Percentiles rank a stretch among this genome's conserved stretches.
Conservation (phyloP, 2,797 vertebrate genomes). For the Trachops cirrhosus region DNA sequence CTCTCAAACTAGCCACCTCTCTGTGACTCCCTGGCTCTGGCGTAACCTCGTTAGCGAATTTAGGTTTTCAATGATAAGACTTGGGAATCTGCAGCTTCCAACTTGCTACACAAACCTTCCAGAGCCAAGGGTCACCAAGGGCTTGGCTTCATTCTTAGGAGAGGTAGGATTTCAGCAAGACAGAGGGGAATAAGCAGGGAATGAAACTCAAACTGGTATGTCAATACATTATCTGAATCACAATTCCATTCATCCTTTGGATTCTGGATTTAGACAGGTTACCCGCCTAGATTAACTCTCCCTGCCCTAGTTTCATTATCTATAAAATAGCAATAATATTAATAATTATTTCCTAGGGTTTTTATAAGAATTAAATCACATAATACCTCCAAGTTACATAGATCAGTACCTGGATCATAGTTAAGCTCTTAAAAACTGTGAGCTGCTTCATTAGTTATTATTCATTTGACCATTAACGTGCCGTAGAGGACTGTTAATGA, state of each 20-base stretch:
- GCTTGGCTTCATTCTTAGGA: background rate
- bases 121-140: background rate
- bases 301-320: conserved; percentile 31
- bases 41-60: background rate
- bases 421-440: conserved; percentile 51
- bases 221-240: background rate
- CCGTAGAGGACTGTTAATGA: background rate
- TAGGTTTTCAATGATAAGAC: background rate
- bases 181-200: background rate
- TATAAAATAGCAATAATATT: conserved; percentile 25
- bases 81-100: background rate
- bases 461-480: conserved; percentile 21
- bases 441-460: conserved; percentile 61
- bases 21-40: background rate
- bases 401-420: conserved; percentile 44
- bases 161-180: background rate
- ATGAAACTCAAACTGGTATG: background rate
- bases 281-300: conserved; percentile 5
- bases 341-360: conserved; percentile 38
- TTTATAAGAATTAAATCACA: conserved; percentile 50
- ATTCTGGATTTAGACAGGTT: conserved; percentile 5
- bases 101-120: background rate
- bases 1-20: background rate
- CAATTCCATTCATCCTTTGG: background rate
- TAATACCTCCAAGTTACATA: conserved; percentile 59